Conservation (phyloP, 1,140 invertebrate genomes). For the Sogatella furcifera region DNA sequence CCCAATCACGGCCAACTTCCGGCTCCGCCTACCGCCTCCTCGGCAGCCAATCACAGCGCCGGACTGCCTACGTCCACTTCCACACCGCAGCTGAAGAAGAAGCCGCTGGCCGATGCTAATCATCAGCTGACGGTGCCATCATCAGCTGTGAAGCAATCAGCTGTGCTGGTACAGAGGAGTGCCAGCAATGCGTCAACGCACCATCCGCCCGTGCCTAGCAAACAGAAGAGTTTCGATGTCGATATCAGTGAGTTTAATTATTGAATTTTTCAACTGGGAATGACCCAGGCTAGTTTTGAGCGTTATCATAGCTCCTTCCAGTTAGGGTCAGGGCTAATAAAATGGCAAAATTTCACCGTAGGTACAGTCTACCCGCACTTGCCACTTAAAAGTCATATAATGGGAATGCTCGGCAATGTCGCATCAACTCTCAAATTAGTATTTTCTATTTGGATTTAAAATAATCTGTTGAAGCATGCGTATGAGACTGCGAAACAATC, state of each 20-base stretch:
- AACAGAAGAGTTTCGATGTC: constrained; percentile 28
- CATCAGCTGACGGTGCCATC: not conserved
- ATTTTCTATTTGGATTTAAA: no score
- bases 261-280: no score
- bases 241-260: constrained; percentile 25
- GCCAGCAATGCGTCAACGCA: constrained; percentile 19
- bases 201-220: constrained; percentile 15
- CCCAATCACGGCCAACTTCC: constrained; percentile 29
- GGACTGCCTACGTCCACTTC: constrained; percentile 36
- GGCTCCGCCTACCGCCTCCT: not conserved
- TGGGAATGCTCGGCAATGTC: no score
- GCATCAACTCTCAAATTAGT: no score
- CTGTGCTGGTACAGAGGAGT: constrained; percentile 16
- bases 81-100: constrained; percentile 45
- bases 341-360: no score
- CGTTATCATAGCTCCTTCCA: not conserved
- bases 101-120: constrained; percentile 33
- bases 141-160: not conserved
- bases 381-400: no score
- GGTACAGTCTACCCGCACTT: no score
- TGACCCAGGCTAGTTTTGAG: no score
- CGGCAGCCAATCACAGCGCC: not conserved
- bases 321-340: not conserved
- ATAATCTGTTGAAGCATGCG: no score
- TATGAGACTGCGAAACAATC: no score